Evolutionary conservation across 2,888 invertebrate genomes (phyloP).

Genomic region (Hypercompe scribonia): DNA sequence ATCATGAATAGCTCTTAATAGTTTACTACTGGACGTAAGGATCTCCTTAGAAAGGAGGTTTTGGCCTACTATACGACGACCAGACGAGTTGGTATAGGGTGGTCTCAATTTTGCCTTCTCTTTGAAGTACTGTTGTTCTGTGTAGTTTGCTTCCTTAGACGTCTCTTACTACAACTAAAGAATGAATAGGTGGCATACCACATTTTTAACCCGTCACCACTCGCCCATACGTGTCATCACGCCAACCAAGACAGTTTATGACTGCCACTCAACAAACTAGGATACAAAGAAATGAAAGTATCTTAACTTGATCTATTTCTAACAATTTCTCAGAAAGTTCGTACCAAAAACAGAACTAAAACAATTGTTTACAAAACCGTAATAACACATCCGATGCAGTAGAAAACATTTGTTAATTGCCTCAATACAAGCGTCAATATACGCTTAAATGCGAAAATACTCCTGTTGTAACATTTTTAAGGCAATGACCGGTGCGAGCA

Average conservation of each 20-base stretch:
- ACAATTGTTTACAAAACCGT: slow-evolving; percentile 6
- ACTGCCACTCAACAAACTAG: background rate
- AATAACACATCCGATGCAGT: background rate
- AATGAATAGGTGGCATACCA: too few relatives aligned
- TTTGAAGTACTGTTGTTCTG: too few relatives aligned
- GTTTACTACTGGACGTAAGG: too few relatives aligned
- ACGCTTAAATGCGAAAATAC: slow-evolving; percentile 26
- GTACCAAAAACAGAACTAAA: background rate
- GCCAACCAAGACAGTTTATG: background rate
- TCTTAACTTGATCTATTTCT: background rate
- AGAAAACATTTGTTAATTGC: slow-evolving; percentile 27
- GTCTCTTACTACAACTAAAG: too few relatives aligned
- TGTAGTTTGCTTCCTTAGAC: too few relatives aligned
- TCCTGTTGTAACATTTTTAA: slow-evolving; percentile 39
- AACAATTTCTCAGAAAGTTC: background rate
- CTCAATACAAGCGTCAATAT: slow-evolving; percentile 12
- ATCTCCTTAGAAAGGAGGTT: too few relatives aligned
- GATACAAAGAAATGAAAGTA: background rate
- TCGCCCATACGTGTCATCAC: background rate
- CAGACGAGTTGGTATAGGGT: too few relatives aligned
- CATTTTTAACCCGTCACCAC: too few relatives aligned
- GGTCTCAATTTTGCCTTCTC: too few relatives aligned
- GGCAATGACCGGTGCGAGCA: slow-evolving; percentile 43
- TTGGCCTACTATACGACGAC: too few relatives aligned
- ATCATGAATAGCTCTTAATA: too few relatives aligned